These are phyloP conservation scores for Corbicula japonica DNA, from an alignment of 2,888 invertebrate species.

Conservation along the genomic window DNA sequence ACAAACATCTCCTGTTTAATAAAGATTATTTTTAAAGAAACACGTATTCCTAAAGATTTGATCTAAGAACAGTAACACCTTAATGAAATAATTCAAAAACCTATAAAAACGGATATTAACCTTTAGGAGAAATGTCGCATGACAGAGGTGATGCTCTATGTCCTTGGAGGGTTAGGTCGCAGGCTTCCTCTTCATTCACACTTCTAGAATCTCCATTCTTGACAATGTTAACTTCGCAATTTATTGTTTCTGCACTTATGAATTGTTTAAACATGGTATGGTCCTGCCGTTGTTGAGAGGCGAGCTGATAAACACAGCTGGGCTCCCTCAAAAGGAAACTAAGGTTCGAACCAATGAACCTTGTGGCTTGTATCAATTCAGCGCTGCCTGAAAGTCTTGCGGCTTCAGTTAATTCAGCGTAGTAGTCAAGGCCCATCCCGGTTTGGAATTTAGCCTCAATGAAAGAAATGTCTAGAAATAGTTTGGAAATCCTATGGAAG, in stretches of 20 bases:
- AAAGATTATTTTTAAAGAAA: no score
- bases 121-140: constrained; percentile 48
- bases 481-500: constrained; percentile 88
- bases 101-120: constrained; percentile 31
- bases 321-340: constrained; percentile 39
- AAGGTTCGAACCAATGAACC: constrained; percentile 44
- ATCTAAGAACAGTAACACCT: no score
- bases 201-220: no score
- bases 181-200: constrained; percentile 16
- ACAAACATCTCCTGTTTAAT: no score
- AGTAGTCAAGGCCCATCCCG: constrained; percentile 40
- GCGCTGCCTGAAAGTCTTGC: constrained; percentile 16
- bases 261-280: no score
- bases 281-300: constrained; percentile 33
- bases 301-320: constrained; percentile 38
- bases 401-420: constrained; percentile 32
- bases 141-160: constrained; percentile 30
- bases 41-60: no score
- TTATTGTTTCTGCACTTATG: no score
- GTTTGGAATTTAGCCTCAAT: constrained; percentile 46
- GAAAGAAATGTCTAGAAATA: constrained; percentile 23
- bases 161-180: constrained; percentile 52
- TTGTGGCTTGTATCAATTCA: constrained; percentile 12
- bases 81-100: constrained; percentile 49
- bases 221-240: background rate